phyloP scores from a whole-genome alignment of 2,888 invertebrate genomes.

The Agrochola lychnidis region DNA sequence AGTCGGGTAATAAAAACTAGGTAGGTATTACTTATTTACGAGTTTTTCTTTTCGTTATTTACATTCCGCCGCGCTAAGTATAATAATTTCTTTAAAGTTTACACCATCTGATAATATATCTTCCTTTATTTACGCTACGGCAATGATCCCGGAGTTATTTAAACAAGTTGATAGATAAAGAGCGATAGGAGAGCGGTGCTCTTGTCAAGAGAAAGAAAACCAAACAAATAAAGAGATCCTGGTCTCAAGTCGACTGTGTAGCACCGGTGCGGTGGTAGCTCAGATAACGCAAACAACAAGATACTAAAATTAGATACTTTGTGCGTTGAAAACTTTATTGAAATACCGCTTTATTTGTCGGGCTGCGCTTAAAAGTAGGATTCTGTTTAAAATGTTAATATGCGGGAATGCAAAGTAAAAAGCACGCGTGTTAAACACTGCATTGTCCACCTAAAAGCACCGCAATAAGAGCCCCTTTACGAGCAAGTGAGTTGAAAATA shows the following conservation, averaged over 20 bases:
- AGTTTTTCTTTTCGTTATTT: conserved; percentile 1
- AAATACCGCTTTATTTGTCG: conserved; percentile 8
- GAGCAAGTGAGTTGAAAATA: neutral
- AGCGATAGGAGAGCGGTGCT: conserved; percentile 84
- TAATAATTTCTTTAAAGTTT: conserved; percentile 83
- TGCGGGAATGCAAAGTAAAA: neutral
- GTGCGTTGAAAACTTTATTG: conserved; percentile 46
- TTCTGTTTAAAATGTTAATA: neutral
- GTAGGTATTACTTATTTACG: neutral
- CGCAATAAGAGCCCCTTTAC: neutral
- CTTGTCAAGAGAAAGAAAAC: conserved; percentile 84
- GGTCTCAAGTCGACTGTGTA: conserved; percentile 80
- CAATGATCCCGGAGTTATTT: conserved; percentile 84
- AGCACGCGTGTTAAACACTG: neutral
- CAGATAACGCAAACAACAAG: conserved; percentile 77
- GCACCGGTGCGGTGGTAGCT: conserved; percentile 80
- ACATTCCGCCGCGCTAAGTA: conserved; percentile 31
- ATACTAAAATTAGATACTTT: conserved; percentile 66
- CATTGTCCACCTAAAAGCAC: neutral
- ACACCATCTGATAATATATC: conserved; percentile 82
- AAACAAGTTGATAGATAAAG: conserved; percentile 87
- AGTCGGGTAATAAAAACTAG: no score
- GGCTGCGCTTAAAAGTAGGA: neutral
- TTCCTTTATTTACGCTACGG: conserved; percentile 84
- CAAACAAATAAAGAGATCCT: conserved; percentile 84